Conservation (phyloP, 1,140 invertebrate species). For the Hesperophylax magnus region DNA sequence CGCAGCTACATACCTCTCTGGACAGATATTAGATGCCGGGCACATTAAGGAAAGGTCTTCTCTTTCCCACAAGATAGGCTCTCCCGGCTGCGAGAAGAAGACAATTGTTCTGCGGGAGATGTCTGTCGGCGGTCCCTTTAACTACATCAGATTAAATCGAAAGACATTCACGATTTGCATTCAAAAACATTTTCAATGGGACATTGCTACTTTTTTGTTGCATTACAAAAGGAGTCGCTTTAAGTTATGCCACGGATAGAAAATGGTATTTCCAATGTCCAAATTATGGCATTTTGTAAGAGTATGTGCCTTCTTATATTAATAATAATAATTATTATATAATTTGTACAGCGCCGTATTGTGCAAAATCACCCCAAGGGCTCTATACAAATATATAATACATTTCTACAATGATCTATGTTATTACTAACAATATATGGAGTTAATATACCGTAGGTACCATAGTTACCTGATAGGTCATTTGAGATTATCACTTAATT, state of each 20-base stretch:
- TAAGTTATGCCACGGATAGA: neutral
- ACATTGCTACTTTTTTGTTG: constrained; percentile 50
- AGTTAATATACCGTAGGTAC: too few species aligned
- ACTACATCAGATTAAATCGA: constrained; percentile 58
- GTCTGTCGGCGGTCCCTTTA: constrained; percentile 57
- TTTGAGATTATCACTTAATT: too few species aligned
- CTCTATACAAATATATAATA: too few species aligned
- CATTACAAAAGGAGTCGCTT: constrained; percentile 52
- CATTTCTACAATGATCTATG: too few species aligned
- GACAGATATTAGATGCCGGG: neutral
- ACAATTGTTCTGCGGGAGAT: constrained; percentile 29
- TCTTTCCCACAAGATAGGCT: neutral
- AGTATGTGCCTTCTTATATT: too few species aligned
- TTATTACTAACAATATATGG: too few species aligned
- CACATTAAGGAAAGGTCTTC: neutral
- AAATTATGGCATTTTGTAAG: neutral
- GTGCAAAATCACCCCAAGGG: too few species aligned
- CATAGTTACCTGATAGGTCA: too few species aligned
- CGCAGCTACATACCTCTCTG: constrained; percentile 16
- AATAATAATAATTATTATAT: too few species aligned
- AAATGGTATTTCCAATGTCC: neutral
- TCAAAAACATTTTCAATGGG: constrained; percentile 59
- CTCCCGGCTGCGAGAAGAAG: neutral
- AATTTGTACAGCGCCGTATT: too few species aligned
- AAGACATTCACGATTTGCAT: constrained; percentile 59